Evolutionary conservation across 1,140 invertebrate genomes (phyloP).

Genomic region (Aphelenchoides avenae): DNA sequence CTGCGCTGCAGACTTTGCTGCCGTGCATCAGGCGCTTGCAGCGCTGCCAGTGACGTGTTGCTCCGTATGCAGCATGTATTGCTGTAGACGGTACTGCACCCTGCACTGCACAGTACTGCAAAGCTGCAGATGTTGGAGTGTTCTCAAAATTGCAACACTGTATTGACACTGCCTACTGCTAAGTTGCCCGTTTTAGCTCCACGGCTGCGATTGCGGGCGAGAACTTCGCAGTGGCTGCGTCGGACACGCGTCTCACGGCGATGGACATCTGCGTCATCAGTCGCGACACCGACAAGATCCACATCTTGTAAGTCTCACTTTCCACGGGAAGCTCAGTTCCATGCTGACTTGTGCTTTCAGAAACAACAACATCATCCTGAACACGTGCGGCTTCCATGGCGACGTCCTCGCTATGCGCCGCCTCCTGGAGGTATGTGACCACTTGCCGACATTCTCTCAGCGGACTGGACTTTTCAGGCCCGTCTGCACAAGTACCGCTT

Average conservation of each 20-base stretch:
- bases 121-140: too few relatives aligned
- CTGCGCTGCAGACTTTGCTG: too few relatives aligned
- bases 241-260: constrained; percentile 83
- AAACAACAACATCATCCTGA: constrained; percentile 77
- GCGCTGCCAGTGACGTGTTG: too few relatives aligned
- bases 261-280: constrained; percentile 80
- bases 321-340: constrained; percentile 1
- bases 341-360: constrained; percentile 51
- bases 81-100: too few relatives aligned
- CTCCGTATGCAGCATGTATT: too few relatives aligned
- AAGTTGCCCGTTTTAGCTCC: constrained; percentile 61
- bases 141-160: too few relatives aligned
- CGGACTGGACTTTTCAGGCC: constrained; percentile 26
- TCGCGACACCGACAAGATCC: constrained; percentile 71
- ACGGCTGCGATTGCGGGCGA: constrained; percentile 79
- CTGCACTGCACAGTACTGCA: too few relatives aligned
- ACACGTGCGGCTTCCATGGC: constrained; percentile 89
- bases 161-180: too few relatives aligned
- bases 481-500: constrained; percentile 71
- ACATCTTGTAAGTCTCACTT: constrained; percentile 59
- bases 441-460: constrained; percentile 64
- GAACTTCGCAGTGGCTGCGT: constrained; percentile 78
- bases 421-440: constrained; percentile 75
- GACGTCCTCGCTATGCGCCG: constrained; percentile 88
- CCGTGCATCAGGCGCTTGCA: too few relatives aligned